These are phyloP conservation scores for Phasianus colchicus DNA, from an alignment of 2,113 vertebrate genomes.

Conservation along the genomic window DNA sequence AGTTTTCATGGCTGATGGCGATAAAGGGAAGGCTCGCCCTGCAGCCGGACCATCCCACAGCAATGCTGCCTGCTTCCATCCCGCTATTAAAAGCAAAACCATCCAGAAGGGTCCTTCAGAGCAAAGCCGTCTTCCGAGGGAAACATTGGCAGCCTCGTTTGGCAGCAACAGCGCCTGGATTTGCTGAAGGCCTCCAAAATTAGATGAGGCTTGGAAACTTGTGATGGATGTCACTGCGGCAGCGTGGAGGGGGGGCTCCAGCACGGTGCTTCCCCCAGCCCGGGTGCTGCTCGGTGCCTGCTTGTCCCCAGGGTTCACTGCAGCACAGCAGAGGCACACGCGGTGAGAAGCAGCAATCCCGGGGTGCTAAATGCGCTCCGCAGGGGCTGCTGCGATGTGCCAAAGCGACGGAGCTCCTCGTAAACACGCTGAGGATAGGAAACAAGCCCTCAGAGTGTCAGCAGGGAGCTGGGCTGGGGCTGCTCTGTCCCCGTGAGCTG, in stretches of 20 bases:
- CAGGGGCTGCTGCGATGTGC: background rate
- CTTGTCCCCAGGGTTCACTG: background rate
- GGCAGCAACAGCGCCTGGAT: constrained; percentile 54
- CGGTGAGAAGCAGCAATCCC: background rate
- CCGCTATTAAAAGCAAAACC: constrained; percentile 63
- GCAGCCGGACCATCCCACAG: background rate
- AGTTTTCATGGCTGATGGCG: background rate
- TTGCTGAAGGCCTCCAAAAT: constrained; percentile 65
- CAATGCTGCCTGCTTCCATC: background rate
- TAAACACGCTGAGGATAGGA: constrained; percentile 1
- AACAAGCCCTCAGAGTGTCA: background rate
- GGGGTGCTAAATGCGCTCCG: constrained; percentile 10
- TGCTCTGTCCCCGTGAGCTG: background rate
- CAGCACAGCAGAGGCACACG: too few species aligned
- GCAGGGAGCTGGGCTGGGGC: rapidly evolving
- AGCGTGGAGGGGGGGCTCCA: background rate
- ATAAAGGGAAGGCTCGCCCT: too few species aligned
- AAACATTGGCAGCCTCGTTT: constrained; percentile 60
- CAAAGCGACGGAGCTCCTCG: constrained; percentile 56
- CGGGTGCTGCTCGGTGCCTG: background rate
- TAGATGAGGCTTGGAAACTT: constrained; percentile 66
- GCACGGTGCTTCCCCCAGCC: background rate
- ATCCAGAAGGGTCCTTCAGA: constrained; percentile 66
- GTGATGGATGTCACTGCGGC: constrained; percentile 49
- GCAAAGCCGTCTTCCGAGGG: constrained; percentile 56